phyloP scores from a whole-genome alignment of 1,140 invertebrate species.

The Magallana ariakensis region DNA sequence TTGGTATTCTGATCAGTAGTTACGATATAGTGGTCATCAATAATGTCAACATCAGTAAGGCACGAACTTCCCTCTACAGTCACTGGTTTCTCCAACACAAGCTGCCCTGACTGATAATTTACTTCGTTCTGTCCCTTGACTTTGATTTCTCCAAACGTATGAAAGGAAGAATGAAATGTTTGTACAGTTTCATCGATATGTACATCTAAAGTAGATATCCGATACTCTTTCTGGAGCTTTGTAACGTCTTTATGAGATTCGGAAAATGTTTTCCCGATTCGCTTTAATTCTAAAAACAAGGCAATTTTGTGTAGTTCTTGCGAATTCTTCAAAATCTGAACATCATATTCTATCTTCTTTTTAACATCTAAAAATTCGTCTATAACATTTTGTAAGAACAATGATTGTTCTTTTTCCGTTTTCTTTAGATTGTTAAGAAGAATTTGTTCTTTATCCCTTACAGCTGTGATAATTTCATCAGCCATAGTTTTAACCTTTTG shows the following conservation, averaged over 20 bases:
- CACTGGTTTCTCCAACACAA: conserved; percentile 1
- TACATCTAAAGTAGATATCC: neutral
- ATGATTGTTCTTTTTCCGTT: neutral
- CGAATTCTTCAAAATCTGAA: neutral
- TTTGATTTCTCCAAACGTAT: neutral
- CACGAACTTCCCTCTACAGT: neutral
- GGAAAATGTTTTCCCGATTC: neutral
- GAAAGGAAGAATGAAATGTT: neutral
- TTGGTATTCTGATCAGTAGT: neutral
- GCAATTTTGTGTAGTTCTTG: neutral
- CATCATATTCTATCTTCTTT: neutral
- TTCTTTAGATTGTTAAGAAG: neutral
- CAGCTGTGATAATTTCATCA: neutral
- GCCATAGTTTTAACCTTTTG: neutral
- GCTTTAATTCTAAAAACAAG: neutral
- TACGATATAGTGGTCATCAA: neutral
- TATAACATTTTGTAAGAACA: neutral
- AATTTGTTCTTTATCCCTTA: neutral
- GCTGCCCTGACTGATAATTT: neutral
- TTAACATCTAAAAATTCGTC: neutral
- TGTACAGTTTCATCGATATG: neutral
- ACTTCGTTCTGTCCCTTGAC: neutral
- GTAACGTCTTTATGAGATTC: neutral
- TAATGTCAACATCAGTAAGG: neutral
- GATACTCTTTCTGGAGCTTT: neutral